Percentiles rank a stretch among this genome's conserved stretches.
Evolutionary conservation across 2,797 vertebrate genomes (phyloP).

Genomic region (Psittacula derbiana): DNA sequence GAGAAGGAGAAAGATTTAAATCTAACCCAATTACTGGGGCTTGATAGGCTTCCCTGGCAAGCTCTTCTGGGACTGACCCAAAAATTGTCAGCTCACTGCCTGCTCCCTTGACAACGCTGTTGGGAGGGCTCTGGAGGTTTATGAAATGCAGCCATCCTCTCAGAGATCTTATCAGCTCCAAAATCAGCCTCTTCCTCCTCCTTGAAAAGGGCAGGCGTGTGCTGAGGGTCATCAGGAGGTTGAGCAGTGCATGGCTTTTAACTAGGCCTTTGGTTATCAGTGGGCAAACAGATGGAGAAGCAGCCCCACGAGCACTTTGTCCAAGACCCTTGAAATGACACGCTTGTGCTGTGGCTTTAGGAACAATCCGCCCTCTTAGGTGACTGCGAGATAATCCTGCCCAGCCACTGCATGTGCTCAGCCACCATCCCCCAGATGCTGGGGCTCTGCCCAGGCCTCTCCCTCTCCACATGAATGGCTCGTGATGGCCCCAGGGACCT

Average conservation of each 20-base stretch:
- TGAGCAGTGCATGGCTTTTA: rapidly evolving
- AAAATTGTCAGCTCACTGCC: conserved; percentile 20
- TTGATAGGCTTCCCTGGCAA: conserved; percentile 53
- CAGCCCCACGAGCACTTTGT: background rate
- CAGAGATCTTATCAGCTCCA: background rate
- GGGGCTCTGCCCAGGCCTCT: background rate
- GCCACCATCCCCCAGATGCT: background rate
- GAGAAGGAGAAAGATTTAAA: conserved; percentile 61
- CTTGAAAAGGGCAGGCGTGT: background rate
- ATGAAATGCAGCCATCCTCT: background rate
- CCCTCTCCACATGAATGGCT: background rate
- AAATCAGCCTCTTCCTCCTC: background rate
- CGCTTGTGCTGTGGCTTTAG: background rate
- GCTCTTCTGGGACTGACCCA: conserved; percentile 26
- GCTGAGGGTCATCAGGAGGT: background rate
- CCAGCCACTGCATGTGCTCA: conserved; percentile 11
- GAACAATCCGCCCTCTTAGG: background rate
- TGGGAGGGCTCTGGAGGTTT: background rate
- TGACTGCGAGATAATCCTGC: conserved; percentile 26
- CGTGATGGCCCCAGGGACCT: background rate
- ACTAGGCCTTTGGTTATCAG: background rate
- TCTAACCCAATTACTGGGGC: conserved; percentile 25
- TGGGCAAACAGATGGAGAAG: background rate
- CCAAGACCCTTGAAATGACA: background rate
- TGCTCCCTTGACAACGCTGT: background rate